These are phyloP conservation scores for Colinus virginianus DNA, from an alignment of 2,113 vertebrate species.

Conservation along the genomic window DNA sequence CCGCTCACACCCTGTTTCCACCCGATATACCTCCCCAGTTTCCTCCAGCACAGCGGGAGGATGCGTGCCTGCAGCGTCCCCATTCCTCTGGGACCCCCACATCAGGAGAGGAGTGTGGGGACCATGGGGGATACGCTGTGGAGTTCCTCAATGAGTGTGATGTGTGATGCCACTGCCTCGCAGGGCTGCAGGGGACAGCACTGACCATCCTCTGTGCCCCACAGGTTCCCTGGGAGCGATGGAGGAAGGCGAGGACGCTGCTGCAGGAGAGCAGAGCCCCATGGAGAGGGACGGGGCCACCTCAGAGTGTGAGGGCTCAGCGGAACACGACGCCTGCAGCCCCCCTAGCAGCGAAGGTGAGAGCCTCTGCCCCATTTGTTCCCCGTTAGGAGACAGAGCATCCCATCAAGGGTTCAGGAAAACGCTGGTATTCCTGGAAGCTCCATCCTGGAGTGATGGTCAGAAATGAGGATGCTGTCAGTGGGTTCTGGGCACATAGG, in stretches of 20 bases:
- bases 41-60: background rate
- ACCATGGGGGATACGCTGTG: background rate
- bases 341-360: constrained; percentile 84
- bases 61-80: background rate
- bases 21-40: background rate
- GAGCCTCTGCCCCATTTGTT: background rate
- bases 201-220: background rate
- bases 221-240: constrained; percentile 91
- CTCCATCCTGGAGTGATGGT: background rate
- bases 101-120: background rate
- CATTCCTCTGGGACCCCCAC: fast-evolving
- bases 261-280: constrained; percentile 72
- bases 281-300: constrained; percentile 79
- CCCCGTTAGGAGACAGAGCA: background rate
- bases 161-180: too few relatives aligned
- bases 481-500: fast-evolving
- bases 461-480: background rate
- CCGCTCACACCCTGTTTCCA: background rate
- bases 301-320: constrained; percentile 81
- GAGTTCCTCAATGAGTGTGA: background rate
- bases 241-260: constrained; percentile 83
- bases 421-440: fast-evolving
- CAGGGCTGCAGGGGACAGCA: too few relatives aligned
- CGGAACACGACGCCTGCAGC: constrained; percentile 78
- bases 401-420: fast-evolving